Base-by-base conservation (phyloP, 2,113 vertebrate genomes). In the Tachuris rubrigastra region DNA sequence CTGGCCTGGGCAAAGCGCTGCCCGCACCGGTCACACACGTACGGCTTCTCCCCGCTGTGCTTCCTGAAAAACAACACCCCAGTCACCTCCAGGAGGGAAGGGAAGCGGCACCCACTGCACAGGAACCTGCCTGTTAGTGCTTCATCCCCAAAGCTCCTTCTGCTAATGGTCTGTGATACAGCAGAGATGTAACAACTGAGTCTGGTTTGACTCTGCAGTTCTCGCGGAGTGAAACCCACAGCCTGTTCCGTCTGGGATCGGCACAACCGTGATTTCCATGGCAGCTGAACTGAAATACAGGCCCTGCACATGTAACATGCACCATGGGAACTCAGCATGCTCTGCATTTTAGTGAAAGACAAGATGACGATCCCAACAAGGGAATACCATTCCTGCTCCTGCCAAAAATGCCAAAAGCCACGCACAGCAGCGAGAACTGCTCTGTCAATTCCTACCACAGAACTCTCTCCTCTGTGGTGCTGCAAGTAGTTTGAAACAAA, bases 11-110 rank as follows among this genome's bases (percentile, higher is more conserved):
- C 99, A 22, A 99, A 99, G 10, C 99, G 98, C 98, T 99, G 99
- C 6, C 99, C 99, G 23, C 99, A 99, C 41, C 99, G 98, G 59
- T 99, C 99, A 10, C 99, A 99, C 37, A 99, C 99, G 58, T 99
- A 99, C 14, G 99, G 99, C 97, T 99, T 99, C 97, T 99, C 99
- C 5, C 99, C 99, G 16, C 99, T 99, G 97, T 99, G 99, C 84
- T 99, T 99, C 94, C 99, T 99, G 92, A 3, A 8, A 85, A 21
- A 55, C 25, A 3, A 67, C 87, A 10, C 24, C 44, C 16, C 35
- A 4, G 13, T 14, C 74, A 76, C 10, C 53, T 31, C 18, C 24
- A 33, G 30, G 7, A 4, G 3, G 7, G 15, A 23, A 30, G 63
- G 41, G 17, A 2, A 66, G 23, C 73, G 20, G 44, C 42, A 9